These are phyloP conservation scores for Himalopsyche phryganea DNA, from an alignment of 1,140 invertebrate genomes.

Conservation along the genomic window DNA sequence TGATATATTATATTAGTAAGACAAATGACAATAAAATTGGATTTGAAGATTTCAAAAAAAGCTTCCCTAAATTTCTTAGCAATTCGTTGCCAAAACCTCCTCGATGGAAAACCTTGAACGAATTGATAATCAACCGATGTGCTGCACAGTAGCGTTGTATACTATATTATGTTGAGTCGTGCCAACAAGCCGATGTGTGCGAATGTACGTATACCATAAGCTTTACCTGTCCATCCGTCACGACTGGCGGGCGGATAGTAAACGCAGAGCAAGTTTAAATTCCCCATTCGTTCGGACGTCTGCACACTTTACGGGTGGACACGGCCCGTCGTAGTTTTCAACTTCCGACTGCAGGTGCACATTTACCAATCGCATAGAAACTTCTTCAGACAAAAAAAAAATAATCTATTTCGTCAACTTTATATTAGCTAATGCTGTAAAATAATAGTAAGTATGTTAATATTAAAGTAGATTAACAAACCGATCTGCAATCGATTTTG, in stretches of 20 bases:
- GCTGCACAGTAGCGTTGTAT: constrained; percentile 4
- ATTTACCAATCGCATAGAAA: too few relatives aligned
- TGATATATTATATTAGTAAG: too few relatives aligned
- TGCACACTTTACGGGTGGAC: constrained; percentile 9
- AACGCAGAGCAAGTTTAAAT: constrained; percentile 30
- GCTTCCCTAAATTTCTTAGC: constrained; percentile 1
- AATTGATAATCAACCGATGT: constrained; percentile 33
- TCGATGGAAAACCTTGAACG: constrained; percentile 28
- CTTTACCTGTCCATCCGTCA: constrained; percentile 26
- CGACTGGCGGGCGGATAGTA: not conserved
- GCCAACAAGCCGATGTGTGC: too few relatives aligned
- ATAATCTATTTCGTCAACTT: too few relatives aligned
- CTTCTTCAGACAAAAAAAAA: too few relatives aligned
- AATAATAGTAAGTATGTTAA: too few relatives aligned
- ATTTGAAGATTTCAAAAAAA: too few relatives aligned
- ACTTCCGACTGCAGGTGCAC: constrained; percentile 5
- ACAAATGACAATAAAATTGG: too few relatives aligned
- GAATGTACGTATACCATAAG: constrained; percentile 2
- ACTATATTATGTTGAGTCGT: too few relatives aligned
- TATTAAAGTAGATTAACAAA: too few relatives aligned
- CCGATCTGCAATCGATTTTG: too few relatives aligned
- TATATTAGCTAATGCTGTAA: too few relatives aligned
- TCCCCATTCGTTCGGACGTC: constrained; percentile 28
- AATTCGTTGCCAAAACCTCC: constrained; percentile 21
- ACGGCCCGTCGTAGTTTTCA: constrained; percentile 17